A percentile compares a stretch with the other conserved stretches of the same genome.
These are phyloP conservation scores for Mesorhabditis spiculigera DNA, from an alignment of 2,888 invertebrate species.

Conservation along the genomic window DNA sequence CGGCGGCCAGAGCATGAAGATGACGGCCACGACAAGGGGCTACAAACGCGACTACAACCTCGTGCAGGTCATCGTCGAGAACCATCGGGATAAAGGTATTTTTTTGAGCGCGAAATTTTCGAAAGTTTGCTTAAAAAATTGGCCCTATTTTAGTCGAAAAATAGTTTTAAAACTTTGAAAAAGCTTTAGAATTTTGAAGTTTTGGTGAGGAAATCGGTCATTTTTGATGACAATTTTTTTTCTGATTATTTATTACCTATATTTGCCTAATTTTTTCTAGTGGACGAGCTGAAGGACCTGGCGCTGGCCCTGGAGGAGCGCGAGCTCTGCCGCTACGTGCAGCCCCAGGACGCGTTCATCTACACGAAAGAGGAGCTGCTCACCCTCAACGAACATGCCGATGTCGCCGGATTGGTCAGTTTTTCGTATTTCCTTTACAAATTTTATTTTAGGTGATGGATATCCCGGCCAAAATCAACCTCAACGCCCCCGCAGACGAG, in stretches of 20 bases:
- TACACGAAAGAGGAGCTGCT: slow-evolving; percentile 2
- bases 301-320: neutral
- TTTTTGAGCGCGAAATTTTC: neutral
- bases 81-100: neutral
- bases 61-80: neutral
- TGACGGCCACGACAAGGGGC: neutral
- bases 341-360: neutral
- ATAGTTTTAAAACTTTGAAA: neutral
- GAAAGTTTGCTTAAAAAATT: neutral
- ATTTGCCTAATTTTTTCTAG: too few relatives aligned
- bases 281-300: neutral
- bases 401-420: too few relatives aligned
- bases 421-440: too few relatives aligned
- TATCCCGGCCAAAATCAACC: too few relatives aligned
- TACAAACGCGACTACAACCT: neutral
- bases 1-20: neutral
- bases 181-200: too few relatives aligned
- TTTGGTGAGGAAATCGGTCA: too few relatives aligned
- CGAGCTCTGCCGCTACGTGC: neutral
- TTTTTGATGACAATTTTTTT: too few relatives aligned
- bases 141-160: neutral
- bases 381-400: neutral
- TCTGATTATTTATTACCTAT: too few relatives aligned
- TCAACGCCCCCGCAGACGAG: too few relatives aligned
- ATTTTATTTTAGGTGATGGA: too few relatives aligned